Percentiles rank a stretch among this genome's conserved stretches.
Evolutionary conservation across 2,113 vertebrate genomes (phyloP).

Genomic region (Cottus gobio): DNA sequence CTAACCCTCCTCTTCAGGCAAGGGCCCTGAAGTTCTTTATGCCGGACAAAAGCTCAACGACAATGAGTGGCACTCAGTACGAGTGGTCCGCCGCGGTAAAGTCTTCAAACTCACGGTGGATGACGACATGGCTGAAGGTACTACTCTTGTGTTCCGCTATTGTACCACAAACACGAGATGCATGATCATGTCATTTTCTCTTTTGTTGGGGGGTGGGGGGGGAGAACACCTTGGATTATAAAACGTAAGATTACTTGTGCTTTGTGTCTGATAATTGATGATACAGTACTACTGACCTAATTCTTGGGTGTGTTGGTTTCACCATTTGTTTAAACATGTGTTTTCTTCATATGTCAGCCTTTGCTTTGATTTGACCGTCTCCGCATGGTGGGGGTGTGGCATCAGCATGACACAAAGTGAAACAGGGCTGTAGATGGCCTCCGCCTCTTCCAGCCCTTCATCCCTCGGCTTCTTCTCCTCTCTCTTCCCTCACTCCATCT

Average conservation of each 20-base stretch:
- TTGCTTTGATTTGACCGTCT: background rate
- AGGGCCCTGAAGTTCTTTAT: constrained; percentile 96
- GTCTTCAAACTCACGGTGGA: constrained; percentile 94
- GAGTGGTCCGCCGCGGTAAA: constrained; percentile 94
- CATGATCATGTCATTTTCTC: background rate
- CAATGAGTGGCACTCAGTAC: constrained; percentile 97
- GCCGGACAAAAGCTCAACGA: constrained; percentile 98
- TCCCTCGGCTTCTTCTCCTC: constrained; percentile 1
- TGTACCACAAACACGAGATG: background rate
- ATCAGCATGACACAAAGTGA: background rate
- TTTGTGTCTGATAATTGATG: background rate
- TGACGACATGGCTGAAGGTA: constrained; percentile 96
- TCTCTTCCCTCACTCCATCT: constrained; percentile 7
- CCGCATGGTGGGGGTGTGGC: background rate
- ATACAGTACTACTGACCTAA: background rate
- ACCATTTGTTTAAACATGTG: background rate
- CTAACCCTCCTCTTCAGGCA: constrained; percentile 88
- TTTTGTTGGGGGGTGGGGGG: accelerated
- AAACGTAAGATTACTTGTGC: background rate
- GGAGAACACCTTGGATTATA: background rate
- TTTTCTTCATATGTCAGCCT: background rate
- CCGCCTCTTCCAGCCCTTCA: constrained; percentile 20
- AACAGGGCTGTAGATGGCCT: background rate
- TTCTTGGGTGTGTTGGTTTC: background rate
- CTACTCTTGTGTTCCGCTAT: background rate